phyloP scores from a whole-genome alignment of 2,113 vertebrate genomes.

The Puma concolor region DNA sequence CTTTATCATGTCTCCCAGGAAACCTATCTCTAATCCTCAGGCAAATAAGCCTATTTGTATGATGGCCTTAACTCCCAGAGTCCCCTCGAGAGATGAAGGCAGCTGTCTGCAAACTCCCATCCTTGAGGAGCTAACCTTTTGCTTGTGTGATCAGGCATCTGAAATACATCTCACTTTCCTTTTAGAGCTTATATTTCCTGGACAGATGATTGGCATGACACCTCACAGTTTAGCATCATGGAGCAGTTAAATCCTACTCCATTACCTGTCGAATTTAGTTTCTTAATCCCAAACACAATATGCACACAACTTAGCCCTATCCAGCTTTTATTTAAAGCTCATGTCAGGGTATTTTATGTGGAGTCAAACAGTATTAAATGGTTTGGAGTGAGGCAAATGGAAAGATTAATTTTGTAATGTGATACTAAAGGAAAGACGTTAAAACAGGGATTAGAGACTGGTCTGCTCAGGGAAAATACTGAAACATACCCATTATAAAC shows the following conservation, averaged over 20 bases:
- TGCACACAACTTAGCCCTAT: conserved; percentile 71
- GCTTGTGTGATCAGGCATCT: conserved; percentile 63
- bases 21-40: conserved; percentile 66
- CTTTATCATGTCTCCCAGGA: conserved; percentile 68
- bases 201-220: conserved; percentile 74
- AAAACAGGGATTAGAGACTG: conserved; percentile 79
- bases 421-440: conserved; percentile 82
- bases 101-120: not conserved
- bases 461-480: conserved; percentile 72
- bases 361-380: conserved; percentile 79
- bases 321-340: conserved; percentile 83
- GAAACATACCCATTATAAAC: conserved; percentile 77
- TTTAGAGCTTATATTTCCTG: conserved; percentile 66
- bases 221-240: conserved; percentile 61
- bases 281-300: conserved; percentile 81
- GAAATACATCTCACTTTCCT: conserved; percentile 68
- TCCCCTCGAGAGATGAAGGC: conserved; percentile 31
- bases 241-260: conserved; percentile 71
- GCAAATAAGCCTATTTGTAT: conserved; percentile 72
- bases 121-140: conserved; percentile 62
- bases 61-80: conserved; percentile 51
- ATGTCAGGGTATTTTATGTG: conserved; percentile 77
- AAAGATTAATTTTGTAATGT: conserved; percentile 86
- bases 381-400: conserved; percentile 79
- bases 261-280: conserved; percentile 79